phyloP scores from a whole-genome alignment of 2,888 invertebrate species.

The Embidobia sp. region DNA sequence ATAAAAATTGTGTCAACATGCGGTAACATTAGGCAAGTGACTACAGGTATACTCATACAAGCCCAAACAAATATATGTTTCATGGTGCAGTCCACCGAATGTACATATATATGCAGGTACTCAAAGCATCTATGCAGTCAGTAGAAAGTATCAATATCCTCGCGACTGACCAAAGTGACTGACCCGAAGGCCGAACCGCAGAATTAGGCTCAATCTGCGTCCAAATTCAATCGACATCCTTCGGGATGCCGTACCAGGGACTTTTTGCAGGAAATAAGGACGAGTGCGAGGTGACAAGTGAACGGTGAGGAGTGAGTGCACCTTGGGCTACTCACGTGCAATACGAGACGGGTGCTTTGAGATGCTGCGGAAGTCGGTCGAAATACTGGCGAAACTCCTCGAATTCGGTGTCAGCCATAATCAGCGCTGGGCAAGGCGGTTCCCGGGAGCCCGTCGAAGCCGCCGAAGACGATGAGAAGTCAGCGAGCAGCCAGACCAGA shows the following conservation, averaged over 20 bases:
- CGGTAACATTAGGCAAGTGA: background rate
- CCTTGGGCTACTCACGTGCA: constrained; percentile 89
- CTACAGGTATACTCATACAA: constrained; percentile 8
- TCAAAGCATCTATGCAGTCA: background rate
- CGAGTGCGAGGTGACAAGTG: constrained; percentile 10
- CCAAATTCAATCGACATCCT: too few species aligned
- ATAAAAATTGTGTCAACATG: background rate
- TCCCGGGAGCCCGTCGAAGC: constrained; percentile 44
- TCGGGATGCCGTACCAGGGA: too few species aligned
- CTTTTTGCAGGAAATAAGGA: constrained; percentile 11
- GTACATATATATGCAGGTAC: constrained; percentile 3
- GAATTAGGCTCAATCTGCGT: too few species aligned
- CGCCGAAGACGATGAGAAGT: constrained; percentile 65
- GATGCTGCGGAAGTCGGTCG: constrained; percentile 90
- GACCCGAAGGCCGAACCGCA: too few species aligned
- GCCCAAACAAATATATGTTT: constrained; percentile 10
- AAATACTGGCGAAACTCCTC: constrained; percentile 95
- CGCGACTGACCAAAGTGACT: too few species aligned
- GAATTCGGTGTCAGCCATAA: constrained; percentile 96
- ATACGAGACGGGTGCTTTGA: constrained; percentile 90
- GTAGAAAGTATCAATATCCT: background rate
- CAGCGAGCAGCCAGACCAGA: constrained; percentile 43
- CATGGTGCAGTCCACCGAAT: constrained; percentile 20
- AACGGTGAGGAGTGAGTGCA: background rate
- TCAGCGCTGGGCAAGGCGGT: constrained; percentile 51